Conservation (phyloP, 2,888 invertebrate genomes). For the Quadroppia sp. region DNA sequence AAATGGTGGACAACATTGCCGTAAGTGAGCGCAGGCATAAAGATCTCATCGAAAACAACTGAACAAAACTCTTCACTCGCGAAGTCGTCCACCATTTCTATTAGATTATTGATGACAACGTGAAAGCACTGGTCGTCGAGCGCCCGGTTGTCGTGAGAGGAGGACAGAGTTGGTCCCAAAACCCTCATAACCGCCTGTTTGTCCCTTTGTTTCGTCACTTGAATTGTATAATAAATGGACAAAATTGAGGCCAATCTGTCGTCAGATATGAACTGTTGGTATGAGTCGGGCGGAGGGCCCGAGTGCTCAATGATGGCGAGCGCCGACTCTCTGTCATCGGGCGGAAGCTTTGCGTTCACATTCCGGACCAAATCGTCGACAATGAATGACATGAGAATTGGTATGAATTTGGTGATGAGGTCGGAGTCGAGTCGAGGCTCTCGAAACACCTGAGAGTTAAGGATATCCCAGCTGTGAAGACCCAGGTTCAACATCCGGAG, state of each 20-base stretch:
- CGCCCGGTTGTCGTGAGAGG: conserved; percentile 83
- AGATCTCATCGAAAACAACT: conserved; percentile 90
- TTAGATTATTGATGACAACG: conserved; percentile 75
- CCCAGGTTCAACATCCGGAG: conserved; percentile 88
- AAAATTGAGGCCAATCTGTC: conserved; percentile 85
- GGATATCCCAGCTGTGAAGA: conserved; percentile 93
- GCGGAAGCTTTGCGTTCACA: conserved; percentile 77
- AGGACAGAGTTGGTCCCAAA: conserved; percentile 80
- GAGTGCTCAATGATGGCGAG: conserved; percentile 90
- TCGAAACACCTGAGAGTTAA: conserved; percentile 79
- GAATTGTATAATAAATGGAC: conserved; percentile 90
- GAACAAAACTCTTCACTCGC: conserved; percentile 90
- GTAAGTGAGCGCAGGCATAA: conserved; percentile 78
- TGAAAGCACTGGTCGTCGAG: conserved; percentile 94
- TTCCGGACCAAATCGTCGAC: conserved; percentile 61
- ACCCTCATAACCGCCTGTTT: conserved; percentile 75
- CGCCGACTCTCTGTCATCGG: conserved; percentile 87
- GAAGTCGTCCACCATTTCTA: conserved; percentile 87
- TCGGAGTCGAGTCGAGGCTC: conserved; percentile 90
- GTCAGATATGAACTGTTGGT: conserved; percentile 84
- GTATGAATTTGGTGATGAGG: conserved; percentile 89
- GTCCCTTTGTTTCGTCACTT: conserved; percentile 71
- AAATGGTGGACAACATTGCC: conserved; percentile 90
- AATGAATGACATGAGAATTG: conserved; percentile 88
- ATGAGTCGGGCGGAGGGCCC: conserved; percentile 86